phyloP scores from a whole-genome alignment of 92 coral and sea anemone species.

The Palythoa heliodiscus region DNA sequence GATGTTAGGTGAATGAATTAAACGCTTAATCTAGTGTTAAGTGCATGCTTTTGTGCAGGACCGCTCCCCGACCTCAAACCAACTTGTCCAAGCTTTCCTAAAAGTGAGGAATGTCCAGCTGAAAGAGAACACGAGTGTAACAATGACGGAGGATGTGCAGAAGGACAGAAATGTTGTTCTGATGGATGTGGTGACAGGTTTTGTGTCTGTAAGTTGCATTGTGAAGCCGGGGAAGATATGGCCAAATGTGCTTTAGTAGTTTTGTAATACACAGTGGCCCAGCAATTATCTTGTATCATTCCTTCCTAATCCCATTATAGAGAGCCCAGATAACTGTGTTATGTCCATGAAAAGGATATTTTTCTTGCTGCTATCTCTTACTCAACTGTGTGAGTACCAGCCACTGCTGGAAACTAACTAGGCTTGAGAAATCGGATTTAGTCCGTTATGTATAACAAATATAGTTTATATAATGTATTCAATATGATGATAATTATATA shows the following conservation, averaged over 20 bases:
- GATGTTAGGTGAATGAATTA: too few species aligned
- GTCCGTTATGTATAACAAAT: too few species aligned
- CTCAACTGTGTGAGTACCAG: too few species aligned
- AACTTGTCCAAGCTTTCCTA: slow-evolving; percentile 23
- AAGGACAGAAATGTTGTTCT: slow-evolving; percentile 28
- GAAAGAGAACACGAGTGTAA: slow-evolving; percentile 23
- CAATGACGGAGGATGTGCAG: slow-evolving; percentile 16
- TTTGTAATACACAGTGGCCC: background rate
- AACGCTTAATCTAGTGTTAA: background rate
- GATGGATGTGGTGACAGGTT: slow-evolving; percentile 32
- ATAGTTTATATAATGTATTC: too few species aligned
- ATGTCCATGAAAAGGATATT: too few species aligned
- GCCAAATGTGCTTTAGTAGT: background rate
- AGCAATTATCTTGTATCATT: background rate
- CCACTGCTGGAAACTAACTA: too few species aligned
- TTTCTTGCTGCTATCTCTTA: too few species aligned
- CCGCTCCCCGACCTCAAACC: slow-evolving; percentile 18
- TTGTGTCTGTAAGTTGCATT: slow-evolving; percentile 18
- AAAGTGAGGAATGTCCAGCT: slow-evolving; percentile 16
- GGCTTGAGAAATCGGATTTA: too few species aligned
- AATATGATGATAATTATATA: too few species aligned
- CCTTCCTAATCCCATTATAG: too few species aligned
- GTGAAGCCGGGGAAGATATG: background rate
- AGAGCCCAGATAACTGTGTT: too few species aligned
- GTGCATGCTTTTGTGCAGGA: slow-evolving; percentile 35